Evolutionary conservation across 2,113 vertebrate species (phyloP).

Genomic region (Silurus glanis): DNA sequence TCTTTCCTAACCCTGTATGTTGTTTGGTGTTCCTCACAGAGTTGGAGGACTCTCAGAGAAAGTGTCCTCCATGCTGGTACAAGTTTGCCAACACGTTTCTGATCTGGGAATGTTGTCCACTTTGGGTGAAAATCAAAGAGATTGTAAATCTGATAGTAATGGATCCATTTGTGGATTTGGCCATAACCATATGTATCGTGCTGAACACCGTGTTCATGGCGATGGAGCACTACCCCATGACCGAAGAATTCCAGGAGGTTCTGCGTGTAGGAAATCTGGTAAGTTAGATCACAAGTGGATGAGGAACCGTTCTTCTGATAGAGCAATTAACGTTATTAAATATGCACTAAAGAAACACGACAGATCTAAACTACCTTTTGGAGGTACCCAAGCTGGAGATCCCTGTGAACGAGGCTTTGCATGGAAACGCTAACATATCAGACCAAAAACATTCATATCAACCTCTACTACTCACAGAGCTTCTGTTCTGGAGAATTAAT

Average conservation of each 20-base stretch:
- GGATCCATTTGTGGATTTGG: constrained; percentile 97
- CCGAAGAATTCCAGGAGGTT: constrained; percentile 77
- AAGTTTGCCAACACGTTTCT: constrained; percentile 92
- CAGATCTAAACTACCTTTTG: neutral
- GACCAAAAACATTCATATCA: neutral
- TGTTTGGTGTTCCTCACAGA: constrained; percentile 69
- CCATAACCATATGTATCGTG: constrained; percentile 98
- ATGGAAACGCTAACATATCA: neutral
- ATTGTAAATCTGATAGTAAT: constrained; percentile 92
- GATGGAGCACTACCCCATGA: constrained; percentile 99
- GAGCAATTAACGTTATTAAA: neutral
- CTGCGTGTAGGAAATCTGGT: constrained; percentile 92
- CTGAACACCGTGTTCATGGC: constrained; percentile 98
- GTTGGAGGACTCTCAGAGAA: constrained; percentile 94
- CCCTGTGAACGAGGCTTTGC: no score
- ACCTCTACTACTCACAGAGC: neutral
- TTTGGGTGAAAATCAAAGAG: constrained; percentile 93
- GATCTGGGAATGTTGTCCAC: constrained; percentile 94
- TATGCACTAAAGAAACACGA: neutral
- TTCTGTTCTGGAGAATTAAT: neutral
- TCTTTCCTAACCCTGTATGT: neutral
- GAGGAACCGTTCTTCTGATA: neutral
- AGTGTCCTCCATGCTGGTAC: constrained; percentile 97
- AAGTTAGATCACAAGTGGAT: constrained; percentile 59
- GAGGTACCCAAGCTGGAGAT: no score